Conservation (phyloP, 1,140 invertebrate species). For the Cheumatopsyche charites region DNA sequence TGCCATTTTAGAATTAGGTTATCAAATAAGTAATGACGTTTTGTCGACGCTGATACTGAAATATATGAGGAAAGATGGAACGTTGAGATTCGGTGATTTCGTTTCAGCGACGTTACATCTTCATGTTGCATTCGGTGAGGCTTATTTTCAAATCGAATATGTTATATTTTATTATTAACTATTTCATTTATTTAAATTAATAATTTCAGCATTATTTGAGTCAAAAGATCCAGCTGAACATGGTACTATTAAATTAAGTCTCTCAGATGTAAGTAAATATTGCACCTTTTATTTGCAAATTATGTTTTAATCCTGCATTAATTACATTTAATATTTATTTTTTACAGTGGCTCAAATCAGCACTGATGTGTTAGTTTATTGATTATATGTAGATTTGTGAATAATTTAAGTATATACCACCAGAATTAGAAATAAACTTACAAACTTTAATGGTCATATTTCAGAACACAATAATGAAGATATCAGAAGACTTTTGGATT, state of each 20-base stretch:
- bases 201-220: slow-evolving; percentile 77
- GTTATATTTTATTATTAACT: slow-evolving; percentile 22
- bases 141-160: slow-evolving; percentile 50
- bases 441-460: too few relatives aligned
- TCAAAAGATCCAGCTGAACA: slow-evolving; percentile 82
- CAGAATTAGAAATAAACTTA: too few relatives aligned
- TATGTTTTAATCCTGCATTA: slow-evolving; percentile 1
- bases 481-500: too few relatives aligned
- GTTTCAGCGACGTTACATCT: slow-evolving; percentile 88
- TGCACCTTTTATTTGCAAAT: too few relatives aligned
- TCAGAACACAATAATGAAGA: too few relatives aligned
- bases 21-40: slow-evolving; percentile 83
- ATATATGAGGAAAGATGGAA: slow-evolving; percentile 93
- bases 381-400: too few relatives aligned
- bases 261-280: slow-evolving; percentile 72
- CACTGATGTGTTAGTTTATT: slow-evolving; percentile 68
- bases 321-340: slow-evolving; percentile 50
- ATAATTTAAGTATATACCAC: too few relatives aligned
- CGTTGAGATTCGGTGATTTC: slow-evolving; percentile 90
- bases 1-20: slow-evolving; percentile 84
- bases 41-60: slow-evolving; percentile 81
- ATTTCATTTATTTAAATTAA: slow-evolving; percentile 32
- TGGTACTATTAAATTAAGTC: slow-evolving; percentile 78
- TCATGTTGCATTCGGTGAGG: slow-evolving; percentile 83
- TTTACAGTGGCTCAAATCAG: slow-evolving; percentile 79